A percentile compares a stretch with the other conserved stretches of the same genome.
Conservation (phyloP, 1,140 invertebrate species). For the Acromyrmex charruanus region DNA sequence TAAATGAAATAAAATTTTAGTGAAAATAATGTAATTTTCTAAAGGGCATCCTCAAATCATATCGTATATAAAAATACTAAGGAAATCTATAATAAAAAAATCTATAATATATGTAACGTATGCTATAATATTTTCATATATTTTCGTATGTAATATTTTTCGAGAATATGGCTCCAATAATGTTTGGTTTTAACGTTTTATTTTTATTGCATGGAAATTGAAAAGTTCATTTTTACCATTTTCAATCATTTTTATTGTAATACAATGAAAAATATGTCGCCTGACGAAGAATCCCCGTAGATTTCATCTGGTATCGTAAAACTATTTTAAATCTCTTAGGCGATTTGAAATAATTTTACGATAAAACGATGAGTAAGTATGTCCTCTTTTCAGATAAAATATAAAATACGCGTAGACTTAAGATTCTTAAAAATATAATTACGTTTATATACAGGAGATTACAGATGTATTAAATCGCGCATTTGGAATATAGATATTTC, state of each 20-base stretch:
- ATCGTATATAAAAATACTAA: no score
- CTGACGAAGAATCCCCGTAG: not conserved
- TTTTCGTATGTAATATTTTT: no score
- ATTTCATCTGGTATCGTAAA: not conserved
- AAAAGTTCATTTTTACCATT: not conserved
- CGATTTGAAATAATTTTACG: not conserved
- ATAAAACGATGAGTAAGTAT: not conserved
- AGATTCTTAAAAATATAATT: not conserved
- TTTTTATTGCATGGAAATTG: not conserved
- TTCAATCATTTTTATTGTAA: not conserved
- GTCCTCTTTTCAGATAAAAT: not conserved
- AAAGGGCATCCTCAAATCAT: no score
- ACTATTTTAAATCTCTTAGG: not conserved
- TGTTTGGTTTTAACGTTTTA: not conserved
- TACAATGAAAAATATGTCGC: not conserved
- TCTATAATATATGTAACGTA: no score
- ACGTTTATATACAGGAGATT: not conserved
- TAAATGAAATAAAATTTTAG: not conserved
- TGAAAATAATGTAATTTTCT: not conserved
- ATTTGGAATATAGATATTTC: not conserved
- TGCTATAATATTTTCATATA: no score
- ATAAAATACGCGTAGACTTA: not conserved
- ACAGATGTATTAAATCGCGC: not conserved
- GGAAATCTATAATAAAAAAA: no score
- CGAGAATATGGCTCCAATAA: not conserved